phyloP scores from a whole-genome alignment of 2,113 vertebrate species.

The Antechinus stuartii region DNA sequence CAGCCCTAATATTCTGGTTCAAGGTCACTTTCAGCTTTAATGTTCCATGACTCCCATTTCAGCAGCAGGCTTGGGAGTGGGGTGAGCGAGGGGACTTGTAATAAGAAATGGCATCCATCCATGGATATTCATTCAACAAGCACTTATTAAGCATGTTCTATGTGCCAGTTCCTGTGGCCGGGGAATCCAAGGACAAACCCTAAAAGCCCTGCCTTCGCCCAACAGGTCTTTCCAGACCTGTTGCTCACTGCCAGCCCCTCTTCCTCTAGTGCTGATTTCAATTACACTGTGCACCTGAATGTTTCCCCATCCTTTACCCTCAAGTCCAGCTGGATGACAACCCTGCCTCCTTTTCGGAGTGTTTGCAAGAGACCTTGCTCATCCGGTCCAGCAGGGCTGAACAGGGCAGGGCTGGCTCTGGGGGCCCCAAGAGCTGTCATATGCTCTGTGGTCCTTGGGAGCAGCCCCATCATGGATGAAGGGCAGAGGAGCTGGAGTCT shows the following conservation, averaged over 20 bases:
- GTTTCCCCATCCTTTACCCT: background rate
- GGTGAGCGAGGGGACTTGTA: background rate
- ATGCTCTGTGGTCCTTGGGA: background rate
- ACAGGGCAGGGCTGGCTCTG: background rate
- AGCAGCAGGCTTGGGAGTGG: background rate
- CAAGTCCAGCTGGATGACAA: background rate
- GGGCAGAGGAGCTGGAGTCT: background rate
- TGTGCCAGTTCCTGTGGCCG: background rate
- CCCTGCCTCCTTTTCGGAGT: background rate
- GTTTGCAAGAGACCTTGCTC: background rate
- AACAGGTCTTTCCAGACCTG: background rate
- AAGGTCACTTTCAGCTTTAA: background rate
- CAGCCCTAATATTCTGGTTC: background rate
- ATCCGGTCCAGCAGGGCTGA: background rate
- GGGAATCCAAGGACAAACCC: background rate
- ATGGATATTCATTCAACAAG: background rate
- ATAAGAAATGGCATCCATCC: background rate
- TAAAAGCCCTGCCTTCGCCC: background rate
- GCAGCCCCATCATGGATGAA: background rate
- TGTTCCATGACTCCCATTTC: background rate
- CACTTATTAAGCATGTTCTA: background rate
- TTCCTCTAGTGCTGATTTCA: background rate
- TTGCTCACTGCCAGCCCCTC: background rate
- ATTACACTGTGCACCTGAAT: background rate
- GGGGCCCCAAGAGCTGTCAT: background rate